Evolutionary conservation across 2,888 invertebrate species (phyloP), one percentile per base, ranked within the genome.

Genomic region (Dolichomitus sp.): DNA sequence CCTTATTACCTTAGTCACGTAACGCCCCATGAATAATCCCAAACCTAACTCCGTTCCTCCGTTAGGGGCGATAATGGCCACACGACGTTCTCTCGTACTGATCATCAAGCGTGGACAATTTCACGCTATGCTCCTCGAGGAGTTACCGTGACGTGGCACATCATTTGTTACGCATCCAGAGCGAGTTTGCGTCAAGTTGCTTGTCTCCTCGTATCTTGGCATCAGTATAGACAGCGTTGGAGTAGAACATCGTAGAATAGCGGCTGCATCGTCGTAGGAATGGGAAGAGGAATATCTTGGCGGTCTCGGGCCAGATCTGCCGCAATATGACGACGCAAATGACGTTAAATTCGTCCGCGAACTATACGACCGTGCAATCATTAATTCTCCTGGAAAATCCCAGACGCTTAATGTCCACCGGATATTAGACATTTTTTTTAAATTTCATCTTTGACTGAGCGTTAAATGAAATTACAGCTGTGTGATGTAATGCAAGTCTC

Each of bases 101-200:
- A 87, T 84, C 80, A 85, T 81, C 74, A 79, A 86, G 85, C 86
- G 84, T 86, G 87, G 84, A 85, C 87, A 87, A 87, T 88, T 87
- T 86, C 88, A 87, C 86, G 87, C 82, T 87, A 85, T 74, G 69
- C 78, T 77, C 73, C 63, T 63, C 69, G 78, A 78, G 68, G 81
- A 83, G 83, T 81, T 78, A 57, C 79, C 85, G 83, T 84, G 87
- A 85, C 87, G 84, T 80, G 74, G 84, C 83, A 84, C 87, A 78
- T 85, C 86, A 86, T 88, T 88, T 84, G 84, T 85, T 87, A 83
- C 83, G 81, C 80, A 85, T 85, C 78, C 83, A 75, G 81, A 68
- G 75, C 79, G 74, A 63, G 79, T 84, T 78, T 63, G 75, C 65
- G 70, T 52, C 72, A 63, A 80, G 68, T 70, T 40, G 59, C 72